Evolutionary conservation across 1,140 invertebrate species (phyloP).

Genomic region (Drosophila athabasca): DNA sequence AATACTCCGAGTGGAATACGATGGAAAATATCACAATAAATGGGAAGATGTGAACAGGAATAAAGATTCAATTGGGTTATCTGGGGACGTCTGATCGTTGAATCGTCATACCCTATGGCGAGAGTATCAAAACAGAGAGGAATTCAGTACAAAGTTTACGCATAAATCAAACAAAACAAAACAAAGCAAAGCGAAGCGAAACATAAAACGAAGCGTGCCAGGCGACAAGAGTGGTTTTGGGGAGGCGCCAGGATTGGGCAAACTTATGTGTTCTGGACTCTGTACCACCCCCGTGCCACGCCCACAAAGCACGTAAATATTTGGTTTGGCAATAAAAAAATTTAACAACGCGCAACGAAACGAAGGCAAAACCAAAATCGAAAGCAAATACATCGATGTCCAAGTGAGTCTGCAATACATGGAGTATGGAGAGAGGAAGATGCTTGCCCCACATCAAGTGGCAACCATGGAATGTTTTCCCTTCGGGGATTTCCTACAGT

Average conservation of each 20-base stretch:
- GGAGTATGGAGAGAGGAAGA: no score
- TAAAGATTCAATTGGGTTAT: no score
- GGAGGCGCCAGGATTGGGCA: neutral
- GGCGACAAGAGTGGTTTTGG: neutral
- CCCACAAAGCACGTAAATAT: constrained; percentile 61
- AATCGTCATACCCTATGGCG: no score
- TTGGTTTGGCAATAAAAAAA: constrained; percentile 67
- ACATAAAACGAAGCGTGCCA: constrained; percentile 19
- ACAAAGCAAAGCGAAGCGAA: constrained; percentile 19
- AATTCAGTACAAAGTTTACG: constrained; percentile 53
- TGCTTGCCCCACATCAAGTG: no score
- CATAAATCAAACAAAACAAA: constrained; percentile 71
- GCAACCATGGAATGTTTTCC: no score
- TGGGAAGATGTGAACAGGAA: no score
- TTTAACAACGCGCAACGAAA: constrained; percentile 59
- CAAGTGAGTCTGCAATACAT: neutral
- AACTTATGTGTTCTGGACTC: constrained; percentile 4
- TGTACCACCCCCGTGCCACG: neutral
- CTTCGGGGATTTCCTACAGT: no score
- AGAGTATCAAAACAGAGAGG: constrained; percentile 6
- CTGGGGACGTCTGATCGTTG: no score
- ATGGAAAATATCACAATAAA: no score
- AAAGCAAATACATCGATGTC: constrained; percentile 44
- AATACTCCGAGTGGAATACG: no score
- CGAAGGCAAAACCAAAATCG: constrained; percentile 32